Percentiles rank a stretch among this genome's conserved stretches.
Evolutionary conservation across 2,113 vertebrate genomes (phyloP).

Genomic region (Vanacampus margaritifer): DNA sequence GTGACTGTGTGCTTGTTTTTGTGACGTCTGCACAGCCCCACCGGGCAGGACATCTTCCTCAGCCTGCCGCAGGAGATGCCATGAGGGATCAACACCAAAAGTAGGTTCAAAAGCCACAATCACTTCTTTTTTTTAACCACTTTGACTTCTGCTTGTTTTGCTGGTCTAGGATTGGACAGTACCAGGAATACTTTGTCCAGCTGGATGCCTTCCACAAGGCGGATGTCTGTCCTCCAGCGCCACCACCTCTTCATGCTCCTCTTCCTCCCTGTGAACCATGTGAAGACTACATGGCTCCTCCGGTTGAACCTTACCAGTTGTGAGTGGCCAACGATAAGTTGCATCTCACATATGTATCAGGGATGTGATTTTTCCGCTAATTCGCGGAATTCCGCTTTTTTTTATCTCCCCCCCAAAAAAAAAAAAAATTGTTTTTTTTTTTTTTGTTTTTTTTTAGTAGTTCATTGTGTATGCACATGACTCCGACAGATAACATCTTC

Average conservation of each 20-base stretch:
- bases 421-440: too few species aligned
- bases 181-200: slow-evolving; percentile 72
- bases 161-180: slow-evolving; percentile 55
- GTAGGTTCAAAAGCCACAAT: slow-evolving; percentile 11
- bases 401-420: too few species aligned
- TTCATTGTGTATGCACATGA: too few species aligned
- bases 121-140: not conserved
- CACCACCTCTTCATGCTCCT: slow-evolving; percentile 15
- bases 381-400: too few species aligned
- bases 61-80: slow-evolving; percentile 39
- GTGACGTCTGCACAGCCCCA: slow-evolving; percentile 3
- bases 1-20: not conserved
- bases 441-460: too few species aligned
- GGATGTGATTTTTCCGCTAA: too few species aligned
- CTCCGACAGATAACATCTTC: too few species aligned
- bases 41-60: slow-evolving; percentile 52
- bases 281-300: slow-evolving; percentile 34
- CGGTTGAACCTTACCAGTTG: slow-evolving; percentile 54
- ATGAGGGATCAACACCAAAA: slow-evolving; percentile 14
- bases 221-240: slow-evolving; percentile 15
- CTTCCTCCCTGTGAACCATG: slow-evolving; percentile 28
- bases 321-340: slow-evolving; percentile 32
- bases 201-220: slow-evolving; percentile 69
- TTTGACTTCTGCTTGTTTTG: not conserved
- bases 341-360: not conserved